phyloP scores from a whole-genome alignment of 2,113 vertebrate genomes.

The Trogon melanurus region DNA sequence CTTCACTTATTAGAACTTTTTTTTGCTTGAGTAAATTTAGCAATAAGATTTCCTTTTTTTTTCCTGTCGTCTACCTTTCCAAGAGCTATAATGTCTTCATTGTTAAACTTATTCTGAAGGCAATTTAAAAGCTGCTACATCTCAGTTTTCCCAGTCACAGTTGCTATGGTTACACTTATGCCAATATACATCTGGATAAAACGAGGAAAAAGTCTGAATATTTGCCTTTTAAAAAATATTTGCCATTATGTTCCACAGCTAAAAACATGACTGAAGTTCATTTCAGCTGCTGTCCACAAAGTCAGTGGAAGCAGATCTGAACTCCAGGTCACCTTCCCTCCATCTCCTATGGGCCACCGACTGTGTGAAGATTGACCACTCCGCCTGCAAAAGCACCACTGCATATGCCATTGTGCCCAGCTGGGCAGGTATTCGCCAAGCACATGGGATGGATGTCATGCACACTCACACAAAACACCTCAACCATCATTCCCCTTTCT shows the following conservation, averaged over 20 bases:
- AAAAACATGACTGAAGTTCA: neutral
- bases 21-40: constrained; percentile 27
- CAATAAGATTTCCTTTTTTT: constrained; percentile 30
- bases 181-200: constrained; percentile 37
- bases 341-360: neutral
- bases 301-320: neutral
- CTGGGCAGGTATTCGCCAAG: neutral
- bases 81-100: neutral
- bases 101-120: constrained; percentile 8
- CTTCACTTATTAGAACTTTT: neutral
- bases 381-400: neutral
- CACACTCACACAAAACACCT: neutral
- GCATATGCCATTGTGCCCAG: accelerated
- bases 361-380: neutral
- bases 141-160: neutral
- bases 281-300: neutral
- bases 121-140: constrained; percentile 39
- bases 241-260: neutral
- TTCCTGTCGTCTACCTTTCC: constrained; percentile 19
- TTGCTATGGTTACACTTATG: constrained; percentile 51
- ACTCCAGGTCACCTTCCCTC: neutral
- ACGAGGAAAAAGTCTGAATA: neutral
- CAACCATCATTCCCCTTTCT: neutral
- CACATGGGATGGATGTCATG: too few relatives aligned
- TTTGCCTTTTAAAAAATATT: neutral